phyloP scores from a whole-genome alignment of 2,888 invertebrate genomes.

The Clanis bilineata region DNA sequence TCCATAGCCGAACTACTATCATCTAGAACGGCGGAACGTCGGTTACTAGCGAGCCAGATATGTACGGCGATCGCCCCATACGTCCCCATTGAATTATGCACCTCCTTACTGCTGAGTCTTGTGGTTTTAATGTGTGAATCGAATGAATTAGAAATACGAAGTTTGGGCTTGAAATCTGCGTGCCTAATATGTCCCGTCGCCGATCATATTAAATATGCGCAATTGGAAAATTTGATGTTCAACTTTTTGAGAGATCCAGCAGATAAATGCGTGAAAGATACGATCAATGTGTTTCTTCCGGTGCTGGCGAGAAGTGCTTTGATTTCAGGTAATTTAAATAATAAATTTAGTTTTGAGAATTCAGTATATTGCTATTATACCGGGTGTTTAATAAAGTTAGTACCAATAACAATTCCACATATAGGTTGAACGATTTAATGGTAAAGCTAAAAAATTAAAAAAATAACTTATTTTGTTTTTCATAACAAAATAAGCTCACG shows the following conservation, averaged over 20 bases:
- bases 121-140: constrained; percentile 76
- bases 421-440: too few relatives aligned
- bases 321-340: constrained; percentile 52
- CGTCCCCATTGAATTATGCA: constrained; percentile 72
- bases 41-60: constrained; percentile 68
- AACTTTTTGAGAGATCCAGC: constrained; percentile 67
- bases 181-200: constrained; percentile 70
- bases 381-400: too few relatives aligned
- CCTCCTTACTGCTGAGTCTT: constrained; percentile 70
- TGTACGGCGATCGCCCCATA: constrained; percentile 73
- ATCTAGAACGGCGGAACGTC: constrained; percentile 61
- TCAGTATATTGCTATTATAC: too few relatives aligned
- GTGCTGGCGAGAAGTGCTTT: constrained; percentile 71
- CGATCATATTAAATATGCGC: constrained; percentile 68
- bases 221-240: constrained; percentile 71
- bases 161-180: constrained; percentile 65
- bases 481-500: too few relatives aligned
- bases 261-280: constrained; percentile 66
- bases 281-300: constrained; percentile 64
- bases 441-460: too few relatives aligned
- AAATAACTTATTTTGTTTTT: too few relatives aligned
- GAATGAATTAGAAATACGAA: constrained; percentile 64
- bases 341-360: too few relatives aligned
- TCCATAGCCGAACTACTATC: constrained; percentile 68
- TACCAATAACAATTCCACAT: too few relatives aligned